Evolutionary conservation across 2,113 vertebrate species (phyloP).

Genomic region (Camelus dromedarius): DNA sequence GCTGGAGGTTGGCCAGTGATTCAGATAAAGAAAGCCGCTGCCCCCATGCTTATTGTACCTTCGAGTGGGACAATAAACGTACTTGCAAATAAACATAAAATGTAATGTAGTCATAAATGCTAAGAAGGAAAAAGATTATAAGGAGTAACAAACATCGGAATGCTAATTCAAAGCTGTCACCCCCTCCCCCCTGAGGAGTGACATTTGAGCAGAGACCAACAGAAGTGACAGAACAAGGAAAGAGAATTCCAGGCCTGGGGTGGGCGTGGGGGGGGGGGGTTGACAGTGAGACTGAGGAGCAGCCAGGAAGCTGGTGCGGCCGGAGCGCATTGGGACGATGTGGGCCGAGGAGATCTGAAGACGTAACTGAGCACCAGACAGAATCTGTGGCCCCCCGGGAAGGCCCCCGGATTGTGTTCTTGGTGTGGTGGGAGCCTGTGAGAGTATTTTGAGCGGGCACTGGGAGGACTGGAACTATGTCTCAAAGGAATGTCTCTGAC

Average conservation of each 20-base stretch:
- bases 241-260: background rate
- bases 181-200: background rate
- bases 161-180: background rate
- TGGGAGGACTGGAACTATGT: background rate
- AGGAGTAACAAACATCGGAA: background rate
- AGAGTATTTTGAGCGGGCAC: background rate
- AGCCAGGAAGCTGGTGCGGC: background rate
- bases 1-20: background rate
- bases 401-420: background rate
- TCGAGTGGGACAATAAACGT: background rate
- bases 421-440: background rate
- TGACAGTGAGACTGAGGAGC: background rate
- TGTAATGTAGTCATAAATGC: background rate
- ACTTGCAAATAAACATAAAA: background rate
- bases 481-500: background rate
- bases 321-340: background rate
- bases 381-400: too few species aligned
- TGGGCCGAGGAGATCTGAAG: background rate
- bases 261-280: rapidly evolving
- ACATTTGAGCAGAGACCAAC: background rate
- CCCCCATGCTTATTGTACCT: background rate
- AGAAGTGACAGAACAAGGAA: background rate
- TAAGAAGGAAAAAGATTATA: background rate
- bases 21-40: background rate
- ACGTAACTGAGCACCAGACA: background rate